Evolutionary conservation across 92 coral and sea anemone species (phyloP).

Genomic region (Zoanthus solanderi): DNA sequence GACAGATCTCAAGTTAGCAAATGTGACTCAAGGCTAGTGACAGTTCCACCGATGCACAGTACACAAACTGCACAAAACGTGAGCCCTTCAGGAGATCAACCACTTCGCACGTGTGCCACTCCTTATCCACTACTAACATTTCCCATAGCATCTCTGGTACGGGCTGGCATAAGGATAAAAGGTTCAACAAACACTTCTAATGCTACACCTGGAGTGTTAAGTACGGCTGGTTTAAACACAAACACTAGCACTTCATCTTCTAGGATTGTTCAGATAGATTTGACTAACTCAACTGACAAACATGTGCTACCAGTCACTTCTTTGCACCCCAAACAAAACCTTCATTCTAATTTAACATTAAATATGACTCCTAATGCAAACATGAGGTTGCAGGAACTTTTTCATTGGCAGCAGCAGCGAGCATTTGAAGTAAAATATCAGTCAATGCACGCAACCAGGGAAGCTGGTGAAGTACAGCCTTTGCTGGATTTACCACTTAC

Average conservation of each 20-base stretch:
- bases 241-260: not conserved
- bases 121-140: not conserved
- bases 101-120: not conserved
- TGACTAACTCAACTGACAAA: conserved; percentile 26
- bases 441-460: not conserved
- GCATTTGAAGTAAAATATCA: not conserved
- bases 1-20: not conserved
- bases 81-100: not conserved
- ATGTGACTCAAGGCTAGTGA: not conserved
- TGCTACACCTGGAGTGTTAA: not conserved
- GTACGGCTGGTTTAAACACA: not conserved
- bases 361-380: not conserved
- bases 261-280: conserved; percentile 22
- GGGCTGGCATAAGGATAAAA: not conserved
- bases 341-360: not conserved
- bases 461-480: not conserved
- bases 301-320: not conserved
- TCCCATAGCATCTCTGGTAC: not conserved
- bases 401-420: conserved; percentile 22
- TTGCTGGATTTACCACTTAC: not conserved
- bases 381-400: not conserved
- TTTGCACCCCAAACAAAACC: not conserved
- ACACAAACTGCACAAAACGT: not conserved
- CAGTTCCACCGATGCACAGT: not conserved
- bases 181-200: not conserved